phyloP scores from a whole-genome alignment of 2,888 invertebrate species.

The Acrocyrtus sp. region DNA sequence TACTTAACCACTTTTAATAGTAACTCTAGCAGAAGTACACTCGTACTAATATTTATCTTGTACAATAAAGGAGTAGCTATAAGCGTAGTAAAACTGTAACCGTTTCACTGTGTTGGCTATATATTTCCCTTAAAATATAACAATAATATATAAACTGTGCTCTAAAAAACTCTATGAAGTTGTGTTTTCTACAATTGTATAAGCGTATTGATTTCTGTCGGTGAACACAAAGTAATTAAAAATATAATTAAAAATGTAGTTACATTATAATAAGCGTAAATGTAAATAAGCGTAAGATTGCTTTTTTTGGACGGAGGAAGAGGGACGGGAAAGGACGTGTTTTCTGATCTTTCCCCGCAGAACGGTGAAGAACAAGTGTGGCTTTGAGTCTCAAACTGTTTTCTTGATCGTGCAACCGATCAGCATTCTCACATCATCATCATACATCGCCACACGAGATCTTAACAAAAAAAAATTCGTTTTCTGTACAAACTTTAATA shows the following conservation, averaged over 20 bases:
- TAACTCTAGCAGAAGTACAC: too few species aligned
- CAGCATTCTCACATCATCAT: too few species aligned
- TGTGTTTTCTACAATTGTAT: background rate
- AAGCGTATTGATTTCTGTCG: conserved; percentile 35
- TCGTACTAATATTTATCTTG: background rate
- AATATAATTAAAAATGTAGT: background rate
- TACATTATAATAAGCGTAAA: background rate
- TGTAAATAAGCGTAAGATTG: conserved; percentile 1
- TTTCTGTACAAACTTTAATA: too few species aligned
- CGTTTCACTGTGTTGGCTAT: background rate
- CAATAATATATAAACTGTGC: background rate
- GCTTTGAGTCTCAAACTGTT: conserved; percentile 30
- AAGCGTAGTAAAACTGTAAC: background rate
- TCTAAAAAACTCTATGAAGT: background rate
- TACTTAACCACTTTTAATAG: too few species aligned
- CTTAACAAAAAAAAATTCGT: too few species aligned
- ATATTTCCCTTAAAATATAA: background rate
- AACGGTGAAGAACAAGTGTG: conserved; percentile 48
- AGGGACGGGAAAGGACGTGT: conserved; percentile 44
- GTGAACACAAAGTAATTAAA: conserved; percentile 21
- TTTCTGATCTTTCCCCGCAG: conserved; percentile 36
- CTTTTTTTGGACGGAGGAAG: conserved; percentile 47
- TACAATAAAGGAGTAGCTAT: background rate
- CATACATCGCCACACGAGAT: too few species aligned
- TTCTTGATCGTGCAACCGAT: too few species aligned